Conservation (phyloP, 2,113 vertebrate genomes). For the Microtus oregoni region DNA sequence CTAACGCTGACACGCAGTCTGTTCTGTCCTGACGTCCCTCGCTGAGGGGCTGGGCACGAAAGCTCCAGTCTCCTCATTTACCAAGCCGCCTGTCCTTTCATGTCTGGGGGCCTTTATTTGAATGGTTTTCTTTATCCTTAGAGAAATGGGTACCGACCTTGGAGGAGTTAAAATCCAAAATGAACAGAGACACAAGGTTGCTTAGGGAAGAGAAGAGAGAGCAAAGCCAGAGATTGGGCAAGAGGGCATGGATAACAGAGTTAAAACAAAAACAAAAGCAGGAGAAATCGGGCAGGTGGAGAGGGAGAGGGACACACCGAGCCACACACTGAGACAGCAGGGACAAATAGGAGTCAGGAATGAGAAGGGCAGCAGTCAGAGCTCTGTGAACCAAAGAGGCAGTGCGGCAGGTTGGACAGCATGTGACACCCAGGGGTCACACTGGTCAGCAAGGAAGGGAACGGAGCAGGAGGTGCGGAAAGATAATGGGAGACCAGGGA, state of each 20-base stretch:
- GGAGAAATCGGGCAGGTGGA: not conserved
- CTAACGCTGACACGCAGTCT: not conserved
- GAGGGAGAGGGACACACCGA: not conserved
- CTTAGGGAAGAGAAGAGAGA: not conserved
- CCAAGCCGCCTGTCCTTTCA: not conserved
- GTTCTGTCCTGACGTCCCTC: not conserved
- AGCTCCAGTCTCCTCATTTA: not conserved
- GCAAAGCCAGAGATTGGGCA: not conserved
- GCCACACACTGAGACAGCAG: not conserved
- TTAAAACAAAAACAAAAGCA: not conserved
- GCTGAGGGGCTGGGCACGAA: not conserved
- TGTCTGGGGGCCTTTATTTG: not conserved
- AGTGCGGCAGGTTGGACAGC: not conserved
- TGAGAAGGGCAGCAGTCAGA: not conserved
- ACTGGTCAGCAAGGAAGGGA: too few relatives aligned
- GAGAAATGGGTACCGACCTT: not conserved
- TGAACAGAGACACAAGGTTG: not conserved
- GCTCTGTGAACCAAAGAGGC: not conserved
- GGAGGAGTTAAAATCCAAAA: not conserved
- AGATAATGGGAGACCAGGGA: not conserved
- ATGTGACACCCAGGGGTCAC: accelerated
- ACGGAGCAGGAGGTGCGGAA: not conserved
- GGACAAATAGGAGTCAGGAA: not conserved
- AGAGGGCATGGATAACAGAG: not conserved
- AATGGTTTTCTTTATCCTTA: not conserved